These are phyloP conservation scores for Seladonia tumulorum DNA, from an alignment of 2,888 invertebrate species.

Conservation along the genomic window DNA sequence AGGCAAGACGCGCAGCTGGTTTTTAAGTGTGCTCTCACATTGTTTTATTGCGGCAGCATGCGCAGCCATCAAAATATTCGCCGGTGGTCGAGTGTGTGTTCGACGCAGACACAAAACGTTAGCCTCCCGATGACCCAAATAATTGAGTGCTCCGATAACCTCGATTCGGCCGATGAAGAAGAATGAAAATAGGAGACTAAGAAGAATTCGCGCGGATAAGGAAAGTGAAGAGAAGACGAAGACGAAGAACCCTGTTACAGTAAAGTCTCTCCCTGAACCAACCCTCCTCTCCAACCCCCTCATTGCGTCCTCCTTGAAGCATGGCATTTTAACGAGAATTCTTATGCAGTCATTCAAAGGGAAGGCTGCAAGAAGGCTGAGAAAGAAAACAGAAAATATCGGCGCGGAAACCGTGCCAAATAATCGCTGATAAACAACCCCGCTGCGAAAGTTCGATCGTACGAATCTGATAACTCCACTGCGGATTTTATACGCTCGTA, in stretches of 20 bases:
- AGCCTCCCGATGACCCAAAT: conserved; percentile 64
- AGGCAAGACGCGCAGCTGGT: background rate
- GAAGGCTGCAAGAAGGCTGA: background rate
- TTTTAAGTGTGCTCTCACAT: background rate
- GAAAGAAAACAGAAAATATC: background rate
- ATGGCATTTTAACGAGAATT: conserved; percentile 59
- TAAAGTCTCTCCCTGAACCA: conserved; percentile 24
- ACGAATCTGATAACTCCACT: background rate
- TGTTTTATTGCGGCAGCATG: conserved; percentile 40
- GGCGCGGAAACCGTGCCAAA: background rate
- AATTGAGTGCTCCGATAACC: conserved; percentile 67
- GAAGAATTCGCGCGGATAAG: conserved; percentile 27
- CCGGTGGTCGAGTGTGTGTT: conserved; percentile 6
- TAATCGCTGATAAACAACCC: background rate
- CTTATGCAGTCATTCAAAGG: conserved; percentile 37
- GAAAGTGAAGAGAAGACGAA: conserved; percentile 20
- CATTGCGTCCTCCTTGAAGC: background rate
- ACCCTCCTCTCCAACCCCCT: background rate
- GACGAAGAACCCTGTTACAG: conserved; percentile 22
- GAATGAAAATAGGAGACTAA: conserved; percentile 64
- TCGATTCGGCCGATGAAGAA: conserved; percentile 62
- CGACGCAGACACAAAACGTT: conserved; percentile 41
- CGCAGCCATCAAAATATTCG: conserved; percentile 48
- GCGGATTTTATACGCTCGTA: background rate
- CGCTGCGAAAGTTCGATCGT: background rate